Evolutionary conservation across 2,113 vertebrate species (phyloP), one percentile per base, ranked within the genome.

Genomic region (Coregonus clupeaformis): DNA sequence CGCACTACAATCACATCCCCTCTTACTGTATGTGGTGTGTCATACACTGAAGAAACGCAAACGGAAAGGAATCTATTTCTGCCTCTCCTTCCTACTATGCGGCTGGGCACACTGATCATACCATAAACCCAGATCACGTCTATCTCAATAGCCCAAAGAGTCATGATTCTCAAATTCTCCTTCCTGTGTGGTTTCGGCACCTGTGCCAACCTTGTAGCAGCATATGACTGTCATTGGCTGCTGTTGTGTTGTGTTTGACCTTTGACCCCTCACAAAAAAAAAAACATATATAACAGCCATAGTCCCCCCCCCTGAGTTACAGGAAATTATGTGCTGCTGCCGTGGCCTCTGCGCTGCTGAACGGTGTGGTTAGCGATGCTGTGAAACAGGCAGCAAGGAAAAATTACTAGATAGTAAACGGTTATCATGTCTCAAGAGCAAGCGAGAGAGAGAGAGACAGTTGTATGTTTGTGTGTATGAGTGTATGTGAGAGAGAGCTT

Each of bases 271-370:
- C 74, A 79, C 86, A 85, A 88, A 77, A 80, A 81, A 86, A 89
- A 91, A 86, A 79, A 73, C 75, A 63, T 77, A 76, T 85, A 74
- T 90, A 52, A 52, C 49, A 52, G 3, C 49, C 49, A 4, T 78
- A 83, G 80, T 77, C 85, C 55, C 68, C 86, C 78, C 42, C 55
- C 83, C 81, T 70, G 83, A 92, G 90, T 94, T 91, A 95, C 92
- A 96, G 96, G 95, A 96, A 95, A 92, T 92, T 90, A 88, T 85
- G 90, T 86, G 89, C 90, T 89, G 83, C 84, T 89, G 82, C 89
- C 89, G 87, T 73, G 81, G 92, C 89, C 91, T 92, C 81, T 82
- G 87, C 87, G 45, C 80, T 87, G 18, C 22, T 55, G 45, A 24
- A 71, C 71, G 76, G 14, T 24, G 57, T 60, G 57, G 57, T 11